Evolutionary conservation across 30 jellyfish, hydroid and myxozoan genomes (phyloP).

Genomic region (Cassiopea andromeda): DNA sequence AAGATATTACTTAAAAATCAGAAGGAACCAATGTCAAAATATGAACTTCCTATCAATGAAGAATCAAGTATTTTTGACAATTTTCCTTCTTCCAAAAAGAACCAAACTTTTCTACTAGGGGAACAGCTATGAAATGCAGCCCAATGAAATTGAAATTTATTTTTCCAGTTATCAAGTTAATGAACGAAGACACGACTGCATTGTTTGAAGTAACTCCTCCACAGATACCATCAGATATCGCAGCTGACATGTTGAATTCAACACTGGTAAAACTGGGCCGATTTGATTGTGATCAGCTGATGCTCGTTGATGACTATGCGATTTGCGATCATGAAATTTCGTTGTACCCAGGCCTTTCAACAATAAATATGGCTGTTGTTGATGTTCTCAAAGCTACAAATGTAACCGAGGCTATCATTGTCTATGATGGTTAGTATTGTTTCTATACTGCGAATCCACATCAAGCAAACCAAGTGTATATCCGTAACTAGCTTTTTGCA

Average conservation of each 20-base stretch:
- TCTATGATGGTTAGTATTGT: slow-evolving; percentile 52
- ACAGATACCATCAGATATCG: slow-evolving; percentile 57
- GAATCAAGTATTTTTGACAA: too few relatives aligned
- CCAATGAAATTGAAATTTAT: too few relatives aligned
- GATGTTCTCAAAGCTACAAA: slow-evolving; percentile 14
- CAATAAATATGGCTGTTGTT: slow-evolving; percentile 50
- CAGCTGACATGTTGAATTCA: slow-evolving; percentile 57
- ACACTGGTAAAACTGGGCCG: slow-evolving; percentile 37
- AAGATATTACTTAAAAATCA: too few relatives aligned
- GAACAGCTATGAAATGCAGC: too few relatives aligned
- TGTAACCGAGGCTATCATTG: slow-evolving; percentile 29
- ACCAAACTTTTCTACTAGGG: too few relatives aligned
- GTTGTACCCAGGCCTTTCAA: slow-evolving; percentile 23
- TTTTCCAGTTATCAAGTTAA: slow-evolving; percentile 31
- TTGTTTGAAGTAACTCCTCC: slow-evolving; percentile 47
- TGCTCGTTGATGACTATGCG: slow-evolving; percentile 36
- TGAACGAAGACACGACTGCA: slow-evolving; percentile 33
- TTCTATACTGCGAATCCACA: too few relatives aligned
- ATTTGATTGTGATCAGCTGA: slow-evolving; percentile 33
- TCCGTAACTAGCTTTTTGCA: too few relatives aligned
- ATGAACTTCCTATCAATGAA: too few relatives aligned
- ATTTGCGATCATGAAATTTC: slow-evolving; percentile 48
- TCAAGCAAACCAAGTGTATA: too few relatives aligned
- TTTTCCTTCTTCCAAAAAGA: too few relatives aligned
- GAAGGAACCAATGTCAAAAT: too few relatives aligned